These are phyloP conservation scores for Disparrhopalites patrizii DNA, from an alignment of 2,888 invertebrate species.

Conservation along the genomic window DNA sequence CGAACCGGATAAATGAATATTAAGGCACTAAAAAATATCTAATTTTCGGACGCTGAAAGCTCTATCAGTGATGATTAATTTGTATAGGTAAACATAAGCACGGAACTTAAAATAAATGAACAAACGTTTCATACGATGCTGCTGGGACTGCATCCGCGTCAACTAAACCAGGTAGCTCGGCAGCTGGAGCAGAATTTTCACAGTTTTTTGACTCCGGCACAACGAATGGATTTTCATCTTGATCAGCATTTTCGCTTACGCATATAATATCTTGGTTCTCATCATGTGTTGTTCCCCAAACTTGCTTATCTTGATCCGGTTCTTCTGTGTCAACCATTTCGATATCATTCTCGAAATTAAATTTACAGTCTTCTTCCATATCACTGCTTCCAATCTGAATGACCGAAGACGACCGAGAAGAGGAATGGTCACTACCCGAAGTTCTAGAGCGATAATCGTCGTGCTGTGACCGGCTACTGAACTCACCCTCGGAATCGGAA, in stretches of 20 bases:
- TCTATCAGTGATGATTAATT: too few species aligned
- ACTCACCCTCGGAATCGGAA: background rate
- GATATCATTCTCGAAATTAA: background rate
- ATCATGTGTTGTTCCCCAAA: too few species aligned
- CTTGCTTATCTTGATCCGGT: background rate
- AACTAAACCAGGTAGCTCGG: conserved; percentile 29
- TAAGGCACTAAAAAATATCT: too few species aligned
- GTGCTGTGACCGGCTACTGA: background rate
- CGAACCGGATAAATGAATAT: too few species aligned
- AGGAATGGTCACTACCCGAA: background rate
- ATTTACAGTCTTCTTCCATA: conserved; percentile 26
- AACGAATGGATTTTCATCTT: background rate
- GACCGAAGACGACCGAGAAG: conserved; percentile 17
- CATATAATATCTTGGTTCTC: too few species aligned
- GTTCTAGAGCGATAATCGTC: background rate
- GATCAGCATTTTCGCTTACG: conserved; percentile 6
- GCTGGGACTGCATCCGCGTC: conserved; percentile 32
- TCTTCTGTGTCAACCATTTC: conserved; percentile 15
- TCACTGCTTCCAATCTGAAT: conserved; percentile 15
- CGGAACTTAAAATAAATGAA: too few species aligned
- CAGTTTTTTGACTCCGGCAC: background rate
- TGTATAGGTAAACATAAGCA: too few species aligned
- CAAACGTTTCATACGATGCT: too few species aligned
- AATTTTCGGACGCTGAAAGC: too few species aligned
- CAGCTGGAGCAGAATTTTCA: background rate